A percentile compares a stretch with the other conserved stretches of the same genome.
Conservation (phyloP, 2,797 vertebrate species). For the Hemibagrus guttatus region DNA sequence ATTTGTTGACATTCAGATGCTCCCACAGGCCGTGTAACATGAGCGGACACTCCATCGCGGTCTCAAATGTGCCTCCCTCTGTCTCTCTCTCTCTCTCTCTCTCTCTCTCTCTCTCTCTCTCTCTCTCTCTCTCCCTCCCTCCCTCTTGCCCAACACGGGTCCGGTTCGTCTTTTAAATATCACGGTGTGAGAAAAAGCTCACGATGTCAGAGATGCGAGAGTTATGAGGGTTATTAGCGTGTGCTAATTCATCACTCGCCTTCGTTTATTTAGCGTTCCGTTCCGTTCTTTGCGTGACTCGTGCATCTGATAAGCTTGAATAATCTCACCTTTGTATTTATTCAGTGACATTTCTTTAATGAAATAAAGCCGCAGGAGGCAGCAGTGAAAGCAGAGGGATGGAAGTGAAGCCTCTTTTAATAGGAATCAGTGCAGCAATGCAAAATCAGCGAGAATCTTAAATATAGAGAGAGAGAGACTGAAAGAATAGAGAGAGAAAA, state of each 20-base stretch:
- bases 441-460: neutral
- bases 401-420: neutral
- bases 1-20: slow-evolving; percentile 51
- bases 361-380: neutral
- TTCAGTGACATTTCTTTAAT: neutral
- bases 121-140: no score
- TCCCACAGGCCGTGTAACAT: slow-evolving; percentile 37
- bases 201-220: neutral
- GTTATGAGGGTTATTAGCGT: neutral
- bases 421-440: neutral
- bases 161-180: neutral
- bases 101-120: no score
- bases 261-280: neutral
- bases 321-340: neutral
- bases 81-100: no score
- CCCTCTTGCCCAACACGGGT: neutral
- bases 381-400: neutral
- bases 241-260: neutral
- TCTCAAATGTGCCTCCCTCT: neutral
- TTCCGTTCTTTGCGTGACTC: neutral
- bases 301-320: neutral
- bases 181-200: neutral
- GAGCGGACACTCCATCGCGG: slow-evolving; percentile 31
- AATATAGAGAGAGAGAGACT: no score
- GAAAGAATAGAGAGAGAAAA: no score